phyloP scores from a whole-genome alignment of 1,140 invertebrate genomes.

The Papilio aristodemus region DNA sequence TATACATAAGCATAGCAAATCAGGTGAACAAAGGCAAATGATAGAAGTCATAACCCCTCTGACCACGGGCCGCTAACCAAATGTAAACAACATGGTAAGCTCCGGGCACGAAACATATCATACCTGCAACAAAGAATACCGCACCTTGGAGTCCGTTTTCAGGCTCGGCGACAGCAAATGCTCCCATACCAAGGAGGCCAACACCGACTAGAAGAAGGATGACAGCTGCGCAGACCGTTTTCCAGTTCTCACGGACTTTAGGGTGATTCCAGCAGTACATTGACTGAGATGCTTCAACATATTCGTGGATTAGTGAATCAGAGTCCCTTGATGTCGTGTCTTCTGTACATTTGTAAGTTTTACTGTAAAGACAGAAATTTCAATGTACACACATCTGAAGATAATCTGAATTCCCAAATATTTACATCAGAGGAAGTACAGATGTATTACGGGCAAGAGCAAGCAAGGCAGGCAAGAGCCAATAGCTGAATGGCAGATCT shows the following conservation, averaged over 20 bases:
- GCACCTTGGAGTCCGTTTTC: slow-evolving; percentile 87
- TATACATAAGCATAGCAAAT: slow-evolving; percentile 52
- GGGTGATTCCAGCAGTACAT: slow-evolving; percentile 90
- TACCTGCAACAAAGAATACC: slow-evolving; percentile 89
- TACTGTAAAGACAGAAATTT: slow-evolving; percentile 67
- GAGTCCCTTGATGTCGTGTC: slow-evolving; percentile 88
- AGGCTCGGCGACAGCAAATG: slow-evolving; percentile 85
- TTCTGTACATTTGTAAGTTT: slow-evolving; percentile 84
- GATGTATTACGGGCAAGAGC: no score
- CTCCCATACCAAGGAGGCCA: slow-evolving; percentile 87
- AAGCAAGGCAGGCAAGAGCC: no score
- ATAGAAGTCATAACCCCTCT: slow-evolving; percentile 90
- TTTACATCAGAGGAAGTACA: no score
- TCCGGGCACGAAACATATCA: slow-evolving; percentile 90
- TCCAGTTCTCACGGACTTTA: slow-evolving; percentile 92
- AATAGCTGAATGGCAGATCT: no score
- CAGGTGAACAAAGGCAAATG: slow-evolving; percentile 90
- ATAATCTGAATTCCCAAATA: no score
- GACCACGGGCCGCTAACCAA: slow-evolving; percentile 90
- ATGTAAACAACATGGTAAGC: slow-evolving; percentile 92
- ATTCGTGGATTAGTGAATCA: slow-evolving; percentile 90
- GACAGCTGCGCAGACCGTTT: slow-evolving; percentile 89
- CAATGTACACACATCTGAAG: no score
- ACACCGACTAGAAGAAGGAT: slow-evolving; percentile 87
- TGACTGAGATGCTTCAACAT: slow-evolving; percentile 83